A percentile compares a stretch with the other conserved stretches of the same genome.
These are phyloP conservation scores for Nebria ingens DNA, from an alignment of 1,140 invertebrate species.

Conservation along the genomic window DNA sequence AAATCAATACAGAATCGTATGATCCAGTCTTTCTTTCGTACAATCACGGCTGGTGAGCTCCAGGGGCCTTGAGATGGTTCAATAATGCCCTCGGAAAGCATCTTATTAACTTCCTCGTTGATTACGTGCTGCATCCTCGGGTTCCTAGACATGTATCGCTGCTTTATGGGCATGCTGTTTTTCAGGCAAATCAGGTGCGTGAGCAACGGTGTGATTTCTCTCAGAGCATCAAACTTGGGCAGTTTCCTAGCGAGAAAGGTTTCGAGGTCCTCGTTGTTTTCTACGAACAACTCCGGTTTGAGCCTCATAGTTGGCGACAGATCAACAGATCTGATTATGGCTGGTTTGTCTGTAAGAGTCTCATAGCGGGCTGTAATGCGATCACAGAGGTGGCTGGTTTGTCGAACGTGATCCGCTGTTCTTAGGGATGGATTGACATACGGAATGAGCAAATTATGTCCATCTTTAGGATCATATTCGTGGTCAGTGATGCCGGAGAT, in stretches of 20 bases:
- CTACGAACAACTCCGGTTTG: not conserved
- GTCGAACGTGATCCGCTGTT: too few species aligned
- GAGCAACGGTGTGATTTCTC: not conserved
- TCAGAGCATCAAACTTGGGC: not conserved
- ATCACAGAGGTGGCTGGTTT: not conserved
- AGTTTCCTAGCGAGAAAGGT: not conserved
- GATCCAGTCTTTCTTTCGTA: conserved; percentile 16
- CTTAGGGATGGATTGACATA: too few species aligned
- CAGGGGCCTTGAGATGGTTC: conserved; percentile 10
- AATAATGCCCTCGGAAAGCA: not conserved
- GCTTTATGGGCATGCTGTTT: conserved; percentile 1
- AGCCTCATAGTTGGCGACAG: not conserved
- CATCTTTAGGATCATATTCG: not conserved
- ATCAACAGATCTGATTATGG: too few species aligned
- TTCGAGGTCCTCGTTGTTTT: not conserved
- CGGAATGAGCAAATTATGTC: not conserved
- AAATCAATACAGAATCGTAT: conserved; percentile 20
- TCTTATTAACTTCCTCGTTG: not conserved
- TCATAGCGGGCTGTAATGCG: not conserved
- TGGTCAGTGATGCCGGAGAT: not conserved
- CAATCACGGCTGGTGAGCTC: conserved; percentile 11
- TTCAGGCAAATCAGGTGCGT: not conserved
- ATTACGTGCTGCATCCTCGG: not conserved
- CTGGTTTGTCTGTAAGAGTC: not conserved
- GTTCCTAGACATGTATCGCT: not conserved